Evolutionary conservation across 1,140 invertebrate genomes (phyloP), one percentile per base, ranked within the genome.

Genomic region (Drosophila biarmipes): DNA sequence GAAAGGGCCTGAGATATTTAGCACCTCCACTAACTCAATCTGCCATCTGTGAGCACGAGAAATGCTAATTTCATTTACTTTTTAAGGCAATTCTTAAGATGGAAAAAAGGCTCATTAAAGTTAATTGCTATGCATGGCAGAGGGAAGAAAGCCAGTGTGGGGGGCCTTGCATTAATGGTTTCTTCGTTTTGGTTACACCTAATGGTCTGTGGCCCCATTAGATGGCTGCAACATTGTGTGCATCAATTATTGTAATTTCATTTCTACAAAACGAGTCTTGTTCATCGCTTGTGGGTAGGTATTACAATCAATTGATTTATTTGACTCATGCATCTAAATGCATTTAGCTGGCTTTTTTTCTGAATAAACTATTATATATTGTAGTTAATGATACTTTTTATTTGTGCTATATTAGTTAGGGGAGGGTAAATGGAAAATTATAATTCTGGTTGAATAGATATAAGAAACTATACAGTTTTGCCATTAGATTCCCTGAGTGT

Each of bases 1-100:
- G 31, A 17, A 35, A 19, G 34, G 29, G 35, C 42, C 35, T 51
- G 35, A 62, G 54, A 40, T 55, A 73, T 73, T 73, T 72, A 72
- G 43, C 66, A 68, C 62, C 67, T 68, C 19, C 58, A 66, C 62
- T 40, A 64, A 66, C 62, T 66, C 62, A 63, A 66, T 43, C 58
- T 35, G 37, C 35, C 29, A 49, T 67, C 46, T 29, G 38, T 15
- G 31, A 68, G 42, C 57, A 46, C 38, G 15, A 66, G 21, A 61
- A 64, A 64, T 64, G 38, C 59, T 64, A 66, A 66, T 62, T 62
- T 59, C 54, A 49, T 37, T 66, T 66, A 64, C 27, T 38, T 37
- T 49, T 46, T 17, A 48, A 45, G 27, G 24, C 14, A 43, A 27
- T 31, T 40, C 29, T 27, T 6, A 49, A 49, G 11, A 27, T 31